A percentile compares a stretch with the other conserved stretches of the same genome.
phyloP scores from a whole-genome alignment of 2,888 invertebrate species.

The Cylindroiulus punctatus region DNA sequence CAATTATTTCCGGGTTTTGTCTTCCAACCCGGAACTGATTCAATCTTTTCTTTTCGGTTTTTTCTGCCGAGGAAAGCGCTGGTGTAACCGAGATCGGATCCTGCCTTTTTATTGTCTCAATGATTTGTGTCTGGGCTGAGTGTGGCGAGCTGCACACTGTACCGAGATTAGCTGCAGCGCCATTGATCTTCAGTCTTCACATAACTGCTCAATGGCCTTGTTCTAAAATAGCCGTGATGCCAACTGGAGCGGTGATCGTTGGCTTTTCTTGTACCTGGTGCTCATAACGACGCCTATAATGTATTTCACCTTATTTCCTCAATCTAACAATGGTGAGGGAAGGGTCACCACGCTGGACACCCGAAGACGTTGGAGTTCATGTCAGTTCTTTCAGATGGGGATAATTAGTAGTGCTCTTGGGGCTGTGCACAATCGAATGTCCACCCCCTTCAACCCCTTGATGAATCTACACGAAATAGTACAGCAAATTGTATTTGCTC shows the following conservation, averaged over 20 bases:
- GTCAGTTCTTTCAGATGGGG: no score
- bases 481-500: not conserved
- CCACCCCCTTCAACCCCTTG: no score
- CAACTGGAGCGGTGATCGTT: not conserved
- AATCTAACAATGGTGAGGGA: no score
- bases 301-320: not conserved
- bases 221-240: not conserved
- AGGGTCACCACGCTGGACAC: no score
- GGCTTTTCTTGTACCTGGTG: not conserved
- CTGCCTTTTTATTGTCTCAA: not conserved
- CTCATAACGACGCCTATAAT: not conserved
- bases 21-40: conserved; percentile 45
- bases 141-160: not conserved
- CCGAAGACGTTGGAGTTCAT: no score
- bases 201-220: not conserved
- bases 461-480: no score
- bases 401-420: no score
- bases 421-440: no score
- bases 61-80: not conserved
- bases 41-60: not conserved
- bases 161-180: not conserved
- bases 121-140: conserved; percentile 3
- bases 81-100: conserved; percentile 27
- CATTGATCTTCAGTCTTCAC: not conserved
- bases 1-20: conserved; percentile 45